Base-by-base conservation (phyloP, 1,140 invertebrate genomes). In the Leptinotarsa undecemlineata region DNA sequence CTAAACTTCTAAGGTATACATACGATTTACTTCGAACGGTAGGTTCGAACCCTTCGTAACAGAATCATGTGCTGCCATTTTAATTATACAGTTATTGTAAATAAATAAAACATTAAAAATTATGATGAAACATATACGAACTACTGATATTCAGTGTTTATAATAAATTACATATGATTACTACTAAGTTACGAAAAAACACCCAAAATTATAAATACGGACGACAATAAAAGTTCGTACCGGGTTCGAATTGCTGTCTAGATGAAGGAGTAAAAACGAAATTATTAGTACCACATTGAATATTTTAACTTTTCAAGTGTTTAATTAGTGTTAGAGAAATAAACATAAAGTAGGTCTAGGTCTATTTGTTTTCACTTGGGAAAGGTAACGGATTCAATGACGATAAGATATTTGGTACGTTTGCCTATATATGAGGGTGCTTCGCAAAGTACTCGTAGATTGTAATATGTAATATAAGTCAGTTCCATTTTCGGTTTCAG, bases 111-210 rank as follows among this genome's bases (percentile, higher is more conserved):
- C n/a, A 15, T 57, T 17, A 8, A 19, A 57, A 57, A 57, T 33
- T 21, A 15, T 66, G 63, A 21, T 66, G 26, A 66, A 66, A 66
- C 26, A 33, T 66, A 66, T 66, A 66, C 63, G 63, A 33, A 23
- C 63, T 66, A 66, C 26, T 11, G 26, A 66, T 21, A n/a, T 17
- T 23, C 21, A 66, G 21, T 66, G 63, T 66, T 20, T 66, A 33
- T 66, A 66, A 66, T 66, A 66, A 66, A 66, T 66, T 23, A 20
- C 6, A 20, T 6, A 33, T 66, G 63, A 66, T 21, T 33, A 66
- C 26, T n/a, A 66, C 20, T 17, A 23, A 20, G 21, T 15, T 21
- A 5, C 17, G 20, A 66, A 23, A 66, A 23, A 66, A 66, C 26
- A 66, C 4, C 17, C 63, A 6, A 4, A 66, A 66, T 66, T 21